phyloP scores from a whole-genome alignment of 2,113 vertebrate genomes.

The Proterorhinus semilunaris region DNA sequence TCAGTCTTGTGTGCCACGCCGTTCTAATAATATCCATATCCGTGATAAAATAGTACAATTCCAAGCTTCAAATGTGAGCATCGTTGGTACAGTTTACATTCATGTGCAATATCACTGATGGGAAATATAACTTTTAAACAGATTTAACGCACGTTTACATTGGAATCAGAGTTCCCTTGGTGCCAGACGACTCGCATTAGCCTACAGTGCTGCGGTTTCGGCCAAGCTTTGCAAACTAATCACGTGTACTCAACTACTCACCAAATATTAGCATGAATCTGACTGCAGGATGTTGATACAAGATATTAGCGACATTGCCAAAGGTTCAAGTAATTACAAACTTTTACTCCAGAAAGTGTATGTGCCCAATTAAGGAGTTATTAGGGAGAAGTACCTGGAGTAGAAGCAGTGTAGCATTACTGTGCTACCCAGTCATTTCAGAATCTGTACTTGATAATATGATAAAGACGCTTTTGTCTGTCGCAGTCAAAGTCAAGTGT shows the following conservation, averaged over 20 bases:
- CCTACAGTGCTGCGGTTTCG: constrained; percentile 5
- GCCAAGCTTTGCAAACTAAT: constrained; percentile 20
- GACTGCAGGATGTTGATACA: neutral
- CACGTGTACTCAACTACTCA: constrained; percentile 28
- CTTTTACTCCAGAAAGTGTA: neutral
- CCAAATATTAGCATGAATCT: constrained; percentile 18
- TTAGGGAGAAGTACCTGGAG: neutral
- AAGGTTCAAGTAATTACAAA: neutral
- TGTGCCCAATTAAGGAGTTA: neutral
- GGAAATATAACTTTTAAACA: too few species aligned
- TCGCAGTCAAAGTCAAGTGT: too few species aligned
- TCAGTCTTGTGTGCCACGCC: too few species aligned
- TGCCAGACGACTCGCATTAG: neutral
- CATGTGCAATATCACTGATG: too few species aligned
- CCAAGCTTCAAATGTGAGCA: too few species aligned
- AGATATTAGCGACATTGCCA: constrained; percentile 11
- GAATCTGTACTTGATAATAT: neutral
- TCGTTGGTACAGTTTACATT: too few species aligned
- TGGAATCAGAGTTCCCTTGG: neutral
- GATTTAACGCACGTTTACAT: neutral
- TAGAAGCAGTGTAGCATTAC: neutral
- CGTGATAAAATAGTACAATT: too few species aligned
- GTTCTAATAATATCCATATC: too few species aligned
- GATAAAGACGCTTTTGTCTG: neutral
- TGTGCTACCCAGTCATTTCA: neutral